Conservation (phyloP, 2,797 vertebrate genomes). For the Thalassophryne amazonica region DNA sequence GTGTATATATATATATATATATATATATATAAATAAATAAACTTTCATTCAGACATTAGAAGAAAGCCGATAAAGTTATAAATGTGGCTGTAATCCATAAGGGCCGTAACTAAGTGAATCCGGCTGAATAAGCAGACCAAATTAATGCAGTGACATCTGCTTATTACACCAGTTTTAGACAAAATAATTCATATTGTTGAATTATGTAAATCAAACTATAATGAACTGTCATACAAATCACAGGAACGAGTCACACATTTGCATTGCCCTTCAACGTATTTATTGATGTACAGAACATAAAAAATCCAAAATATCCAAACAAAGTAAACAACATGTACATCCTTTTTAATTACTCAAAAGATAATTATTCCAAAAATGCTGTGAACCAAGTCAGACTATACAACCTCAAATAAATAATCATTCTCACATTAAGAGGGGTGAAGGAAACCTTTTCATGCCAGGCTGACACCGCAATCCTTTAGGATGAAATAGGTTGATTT, state of each 20-base stretch:
- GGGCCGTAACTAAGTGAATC: too few relatives aligned
- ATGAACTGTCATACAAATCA: too few relatives aligned
- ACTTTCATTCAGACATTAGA: too few relatives aligned
- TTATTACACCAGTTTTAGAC: too few relatives aligned
- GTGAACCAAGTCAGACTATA: slow-evolving; percentile 78
- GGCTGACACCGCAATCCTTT: slow-evolving; percentile 61
- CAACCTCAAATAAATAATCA: slow-evolving; percentile 81
- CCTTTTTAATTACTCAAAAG: slow-evolving; percentile 79
- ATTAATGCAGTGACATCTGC: too few relatives aligned
- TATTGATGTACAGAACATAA: slow-evolving; percentile 99
- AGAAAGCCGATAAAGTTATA: too few relatives aligned
- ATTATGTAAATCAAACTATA: too few relatives aligned
- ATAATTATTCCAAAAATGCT: slow-evolving; percentile 74
- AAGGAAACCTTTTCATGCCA: slow-evolving; percentile 48
- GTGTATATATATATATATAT: too few relatives aligned
- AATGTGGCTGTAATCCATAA: too few relatives aligned
- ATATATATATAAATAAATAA: too few relatives aligned
- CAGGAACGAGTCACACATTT: slow-evolving; percentile 46
- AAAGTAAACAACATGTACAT: slow-evolving; percentile 94
- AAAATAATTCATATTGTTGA: too few relatives aligned
- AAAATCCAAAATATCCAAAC: slow-evolving; percentile 98
- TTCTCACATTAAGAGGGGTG: slow-evolving; percentile 63
- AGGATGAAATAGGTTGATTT: slow-evolving; percentile 24
- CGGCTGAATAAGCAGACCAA: too few relatives aligned
- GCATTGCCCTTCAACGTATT: slow-evolving; percentile 97